Conservation (phyloP, 2,113 vertebrate genomes). For the Lanius ludovicianus region DNA sequence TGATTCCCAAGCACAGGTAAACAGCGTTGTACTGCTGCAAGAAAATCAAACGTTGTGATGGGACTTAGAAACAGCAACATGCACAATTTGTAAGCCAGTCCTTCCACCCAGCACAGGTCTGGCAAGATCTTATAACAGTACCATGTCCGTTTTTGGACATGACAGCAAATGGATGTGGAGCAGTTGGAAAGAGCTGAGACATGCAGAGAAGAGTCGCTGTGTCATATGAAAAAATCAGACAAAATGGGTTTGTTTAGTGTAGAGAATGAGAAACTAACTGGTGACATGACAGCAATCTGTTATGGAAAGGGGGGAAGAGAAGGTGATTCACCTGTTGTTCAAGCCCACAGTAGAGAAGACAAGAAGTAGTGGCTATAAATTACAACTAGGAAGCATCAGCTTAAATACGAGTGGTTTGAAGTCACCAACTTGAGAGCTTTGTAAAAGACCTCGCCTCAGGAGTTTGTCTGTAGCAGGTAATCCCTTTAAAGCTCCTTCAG, state of each 20-base stretch:
- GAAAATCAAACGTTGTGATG: neutral
- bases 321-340: neutral
- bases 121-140: neutral
- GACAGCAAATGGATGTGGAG: neutral
- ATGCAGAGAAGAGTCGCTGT: neutral
- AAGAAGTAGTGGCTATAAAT: neutral
- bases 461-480: neutral
- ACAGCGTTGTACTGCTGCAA: neutral
- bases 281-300: neutral
- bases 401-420: neutral
- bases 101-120: neutral
- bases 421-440: neutral
- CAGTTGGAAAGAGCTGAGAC: neutral
- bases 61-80: neutral
- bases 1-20: neutral
- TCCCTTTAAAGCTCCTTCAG: neutral
- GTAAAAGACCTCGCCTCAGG: neutral
- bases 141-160: accelerated
- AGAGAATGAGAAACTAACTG: neutral
- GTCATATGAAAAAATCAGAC: neutral
- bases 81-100: neutral
- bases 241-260: neutral
- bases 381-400: neutral
- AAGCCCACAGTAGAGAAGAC: neutral
- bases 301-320: neutral